These are phyloP conservation scores for Gallinago undulata DNA, from an alignment of 2,113 vertebrate genomes.

Conservation along the genomic window DNA sequence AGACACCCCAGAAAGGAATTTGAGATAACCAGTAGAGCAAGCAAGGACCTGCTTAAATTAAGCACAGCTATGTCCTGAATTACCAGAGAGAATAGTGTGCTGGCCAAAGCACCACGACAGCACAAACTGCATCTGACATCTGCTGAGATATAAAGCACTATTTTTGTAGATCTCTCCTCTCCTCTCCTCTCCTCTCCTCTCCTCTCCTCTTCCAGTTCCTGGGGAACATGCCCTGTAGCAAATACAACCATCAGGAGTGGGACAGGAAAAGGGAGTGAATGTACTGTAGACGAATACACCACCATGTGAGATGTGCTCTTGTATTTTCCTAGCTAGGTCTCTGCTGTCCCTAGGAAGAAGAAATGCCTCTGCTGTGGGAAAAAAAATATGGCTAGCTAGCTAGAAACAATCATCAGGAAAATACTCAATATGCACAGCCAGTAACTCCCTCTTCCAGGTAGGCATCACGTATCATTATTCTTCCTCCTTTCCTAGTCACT, in stretches of 20 bases:
- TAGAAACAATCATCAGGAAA: background rate
- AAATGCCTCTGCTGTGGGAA: background rate
- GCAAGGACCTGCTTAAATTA: background rate
- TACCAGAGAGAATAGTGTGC: background rate
- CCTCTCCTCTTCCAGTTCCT: no score
- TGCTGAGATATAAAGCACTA: background rate
- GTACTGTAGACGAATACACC: accelerated
- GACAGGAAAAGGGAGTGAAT: background rate
- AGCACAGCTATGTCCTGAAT: background rate
- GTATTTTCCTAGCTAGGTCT: background rate
- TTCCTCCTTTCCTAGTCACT: background rate
- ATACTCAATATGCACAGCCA: background rate
- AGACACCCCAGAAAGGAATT: background rate
- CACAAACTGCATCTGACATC: background rate
- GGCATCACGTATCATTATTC: background rate
- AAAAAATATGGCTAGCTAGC: background rate
- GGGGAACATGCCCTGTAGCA: background rate
- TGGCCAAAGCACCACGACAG: background rate
- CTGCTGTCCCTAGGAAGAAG: background rate
- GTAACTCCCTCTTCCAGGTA: background rate
- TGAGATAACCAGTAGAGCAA: background rate
- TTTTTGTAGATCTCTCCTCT: background rate
- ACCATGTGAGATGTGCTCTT: background rate
- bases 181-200: no score
- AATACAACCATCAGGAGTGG: background rate